Percentiles rank a stretch among this genome's conserved stretches.
Evolutionary conservation across 2,888 invertebrate species (phyloP).

Genomic region (Piscicola geometra): DNA sequence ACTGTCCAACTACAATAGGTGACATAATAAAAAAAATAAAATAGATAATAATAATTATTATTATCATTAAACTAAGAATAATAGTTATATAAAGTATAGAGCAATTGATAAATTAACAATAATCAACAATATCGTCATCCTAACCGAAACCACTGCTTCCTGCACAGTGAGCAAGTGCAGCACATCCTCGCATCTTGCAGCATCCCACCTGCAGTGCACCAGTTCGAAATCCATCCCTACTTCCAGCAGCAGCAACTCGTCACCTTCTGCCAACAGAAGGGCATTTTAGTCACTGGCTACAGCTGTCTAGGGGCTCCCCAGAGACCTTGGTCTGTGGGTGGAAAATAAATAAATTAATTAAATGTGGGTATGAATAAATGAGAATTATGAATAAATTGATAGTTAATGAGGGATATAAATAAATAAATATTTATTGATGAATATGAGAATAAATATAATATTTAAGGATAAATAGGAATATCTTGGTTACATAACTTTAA

Average conservation of each 20-base stretch:
- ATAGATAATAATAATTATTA: neutral
- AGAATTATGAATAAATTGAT: too few relatives aligned
- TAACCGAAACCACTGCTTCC: too few relatives aligned
- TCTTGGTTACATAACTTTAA: too few relatives aligned
- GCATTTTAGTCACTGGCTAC: slow-evolving; percentile 3
- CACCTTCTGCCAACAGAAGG: neutral
- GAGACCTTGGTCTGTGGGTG: neutral
- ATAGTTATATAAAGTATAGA: too few relatives aligned
- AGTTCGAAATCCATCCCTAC: neutral
- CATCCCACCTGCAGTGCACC: neutral
- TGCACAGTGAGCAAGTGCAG: neutral
- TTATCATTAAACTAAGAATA: neutral
- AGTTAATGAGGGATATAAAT: too few relatives aligned
- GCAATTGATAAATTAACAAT: too few relatives aligned
- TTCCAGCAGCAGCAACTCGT: neutral
- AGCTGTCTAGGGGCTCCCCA: slow-evolving; percentile 8
- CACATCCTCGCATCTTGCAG: neutral
- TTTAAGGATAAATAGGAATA: too few relatives aligned
- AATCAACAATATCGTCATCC: too few relatives aligned
- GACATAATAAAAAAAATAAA: neutral
- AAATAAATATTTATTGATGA: too few relatives aligned
- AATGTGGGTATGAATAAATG: too few relatives aligned
- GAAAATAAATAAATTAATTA: too few relatives aligned
- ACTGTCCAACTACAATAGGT: slow-evolving; percentile 58
- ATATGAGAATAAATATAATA: too few relatives aligned